These are phyloP conservation scores for Montipora capitata DNA, from an alignment of 92 coral and sea anemone species.

Conservation along the genomic window DNA sequence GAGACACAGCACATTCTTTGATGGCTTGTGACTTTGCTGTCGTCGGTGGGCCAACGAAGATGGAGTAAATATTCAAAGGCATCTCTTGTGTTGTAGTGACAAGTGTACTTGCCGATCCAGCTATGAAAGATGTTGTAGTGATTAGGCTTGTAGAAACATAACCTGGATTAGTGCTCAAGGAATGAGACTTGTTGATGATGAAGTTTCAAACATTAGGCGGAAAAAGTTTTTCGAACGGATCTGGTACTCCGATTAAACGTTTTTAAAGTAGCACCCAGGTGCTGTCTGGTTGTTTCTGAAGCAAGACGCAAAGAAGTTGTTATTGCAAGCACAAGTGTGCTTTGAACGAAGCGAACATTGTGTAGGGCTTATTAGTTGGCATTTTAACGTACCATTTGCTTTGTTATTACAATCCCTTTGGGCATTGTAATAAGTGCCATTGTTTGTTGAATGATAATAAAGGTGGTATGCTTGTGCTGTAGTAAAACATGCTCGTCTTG, in stretches of 20 bases:
- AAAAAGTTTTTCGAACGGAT: conserved; percentile 24
- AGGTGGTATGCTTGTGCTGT: conserved; percentile 3
- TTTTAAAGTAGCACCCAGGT: conserved; percentile 52
- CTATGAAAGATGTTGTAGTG: conserved; percentile 54
- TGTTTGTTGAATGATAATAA: conserved; percentile 6
- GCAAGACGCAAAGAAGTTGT: conserved; percentile 10
- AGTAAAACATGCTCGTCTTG: neutral
- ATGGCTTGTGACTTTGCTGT: conserved; percentile 64
- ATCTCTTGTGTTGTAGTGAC: conserved; percentile 28
- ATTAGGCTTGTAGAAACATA: conserved; percentile 55
- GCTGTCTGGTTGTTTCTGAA: conserved; percentile 41
- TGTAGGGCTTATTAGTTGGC: conserved; percentile 18
- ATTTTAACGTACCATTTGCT: conserved; percentile 10
- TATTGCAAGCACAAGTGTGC: conserved; percentile 6
- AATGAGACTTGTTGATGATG: conserved; percentile 38
- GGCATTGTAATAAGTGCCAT: conserved; percentile 1
- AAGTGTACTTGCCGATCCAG: conserved; percentile 20
- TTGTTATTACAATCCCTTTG: neutral
- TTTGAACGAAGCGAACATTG: conserved; percentile 4
- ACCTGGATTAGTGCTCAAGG: conserved; percentile 54
- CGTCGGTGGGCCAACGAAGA: conserved; percentile 61
- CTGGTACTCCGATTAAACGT: conserved; percentile 49
- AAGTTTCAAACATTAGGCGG: conserved; percentile 12
- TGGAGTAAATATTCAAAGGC: conserved; percentile 43
- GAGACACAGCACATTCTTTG: conserved; percentile 46